Conservation (phyloP, 2,797 vertebrate genomes). For the Typhlichthys eigenmanni region DNA sequence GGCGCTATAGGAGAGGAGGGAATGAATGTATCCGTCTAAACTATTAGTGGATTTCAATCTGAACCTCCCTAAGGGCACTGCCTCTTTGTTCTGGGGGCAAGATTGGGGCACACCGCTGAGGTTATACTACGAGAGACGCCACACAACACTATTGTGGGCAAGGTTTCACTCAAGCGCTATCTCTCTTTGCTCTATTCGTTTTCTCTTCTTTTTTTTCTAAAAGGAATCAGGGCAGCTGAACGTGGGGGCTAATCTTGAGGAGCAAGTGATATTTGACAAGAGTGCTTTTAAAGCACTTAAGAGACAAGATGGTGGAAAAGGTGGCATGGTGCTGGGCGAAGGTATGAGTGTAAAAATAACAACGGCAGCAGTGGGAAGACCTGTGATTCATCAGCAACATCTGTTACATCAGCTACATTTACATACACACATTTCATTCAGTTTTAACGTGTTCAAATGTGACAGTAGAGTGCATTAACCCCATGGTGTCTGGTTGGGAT, state of each 20-base stretch:
- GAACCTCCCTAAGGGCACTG: conserved; percentile 69
- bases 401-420: conserved; percentile 63
- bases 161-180: conserved; percentile 54
- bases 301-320: conserved; percentile 61
- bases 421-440: conserved; percentile 57
- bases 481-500: conserved; percentile 29
- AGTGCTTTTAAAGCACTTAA: conserved; percentile 68
- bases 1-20: conserved; percentile 48
- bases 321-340: conserved; percentile 54
- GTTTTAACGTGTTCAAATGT: conserved; percentile 50
- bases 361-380: conserved; percentile 64
- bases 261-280: conserved; percentile 70
- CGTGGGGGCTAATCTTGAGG: conserved; percentile 58
- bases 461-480: conserved; percentile 19
- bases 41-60: conserved; percentile 67
- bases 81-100: conserved; percentile 64
- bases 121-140: conserved; percentile 70
- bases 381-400: conserved; percentile 74
- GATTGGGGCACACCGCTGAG: conserved; percentile 58
- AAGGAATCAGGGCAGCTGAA: conserved; percentile 59
- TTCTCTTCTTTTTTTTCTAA: conserved; percentile 48
- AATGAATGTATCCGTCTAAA: conserved; percentile 60
- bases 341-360: conserved; percentile 71
- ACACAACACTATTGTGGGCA: conserved; percentile 65
- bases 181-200: conserved; percentile 34